Conservation (phyloP, 2,113 vertebrate genomes). For the Dasypus novemcinctus region DNA sequence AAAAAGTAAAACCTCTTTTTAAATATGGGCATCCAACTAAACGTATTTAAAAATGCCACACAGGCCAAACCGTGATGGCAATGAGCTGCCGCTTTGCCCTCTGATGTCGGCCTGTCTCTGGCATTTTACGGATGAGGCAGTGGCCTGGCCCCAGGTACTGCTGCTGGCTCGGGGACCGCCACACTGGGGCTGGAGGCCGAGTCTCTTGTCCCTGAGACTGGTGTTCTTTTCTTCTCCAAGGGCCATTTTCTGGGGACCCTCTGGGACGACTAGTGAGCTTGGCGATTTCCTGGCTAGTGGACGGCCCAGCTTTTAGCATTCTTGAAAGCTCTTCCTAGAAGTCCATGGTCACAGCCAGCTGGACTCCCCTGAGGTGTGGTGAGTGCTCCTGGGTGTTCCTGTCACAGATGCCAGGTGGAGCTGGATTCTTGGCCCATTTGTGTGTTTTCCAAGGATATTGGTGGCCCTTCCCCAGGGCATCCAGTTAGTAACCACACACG, state of each 20-base stretch:
- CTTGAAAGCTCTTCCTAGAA: slow-evolving; percentile 65
- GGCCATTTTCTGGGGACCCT: neutral
- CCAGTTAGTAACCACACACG: no score
- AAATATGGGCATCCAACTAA: neutral
- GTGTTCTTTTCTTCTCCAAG: neutral
- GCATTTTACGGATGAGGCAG: neutral
- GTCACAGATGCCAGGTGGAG: neutral
- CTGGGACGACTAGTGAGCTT: neutral
- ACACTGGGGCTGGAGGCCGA: neutral
- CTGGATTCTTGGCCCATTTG: slow-evolving; percentile 32
- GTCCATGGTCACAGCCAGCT: slow-evolving; percentile 47
- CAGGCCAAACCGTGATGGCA: neutral
- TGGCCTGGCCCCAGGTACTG: neutral
- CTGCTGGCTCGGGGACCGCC: neutral
- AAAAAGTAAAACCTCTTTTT: neutral
- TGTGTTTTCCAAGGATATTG: slow-evolving; percentile 29
- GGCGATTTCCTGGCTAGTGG: slow-evolving; percentile 43
- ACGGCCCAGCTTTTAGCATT: slow-evolving; percentile 11
- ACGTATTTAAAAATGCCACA: neutral
- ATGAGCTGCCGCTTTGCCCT: neutral
- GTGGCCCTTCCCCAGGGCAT: neutral
- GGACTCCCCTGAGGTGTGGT: slow-evolving; percentile 33
- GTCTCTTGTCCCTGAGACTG: neutral
- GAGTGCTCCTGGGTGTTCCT: neutral
- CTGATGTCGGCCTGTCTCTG: neutral